phyloP scores from a whole-genome alignment of 2,113 vertebrate genomes.

The Columba janthina region DNA sequence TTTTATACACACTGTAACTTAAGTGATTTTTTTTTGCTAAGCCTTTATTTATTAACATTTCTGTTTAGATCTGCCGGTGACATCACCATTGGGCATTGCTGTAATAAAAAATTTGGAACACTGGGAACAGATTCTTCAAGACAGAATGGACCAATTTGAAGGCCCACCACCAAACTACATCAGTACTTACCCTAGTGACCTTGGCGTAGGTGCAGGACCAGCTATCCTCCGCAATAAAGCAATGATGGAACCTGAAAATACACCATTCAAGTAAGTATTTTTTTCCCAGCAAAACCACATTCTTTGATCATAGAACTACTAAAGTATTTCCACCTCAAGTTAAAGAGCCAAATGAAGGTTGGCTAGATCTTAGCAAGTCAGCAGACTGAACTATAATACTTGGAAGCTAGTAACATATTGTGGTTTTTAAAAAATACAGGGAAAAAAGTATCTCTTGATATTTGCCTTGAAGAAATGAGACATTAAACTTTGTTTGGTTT shows the following conservation, averaged over 20 bases:
- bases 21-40: background rate
- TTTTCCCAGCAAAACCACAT: background rate
- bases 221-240: constrained; percentile 93
- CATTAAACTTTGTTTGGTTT: background rate
- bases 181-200: constrained; percentile 88
- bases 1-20: background rate
- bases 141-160: constrained; percentile 93
- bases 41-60: constrained; percentile 1
- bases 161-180: constrained; percentile 96
- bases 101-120: constrained; percentile 94
- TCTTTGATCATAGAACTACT: background rate
- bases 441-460: background rate
- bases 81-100: constrained; percentile 89
- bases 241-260: constrained; percentile 98
- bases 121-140: constrained; percentile 94
- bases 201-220: constrained; percentile 84
- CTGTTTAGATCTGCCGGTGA: constrained; percentile 90
- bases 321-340: background rate
- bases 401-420: background rate
- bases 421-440: background rate
- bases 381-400: background rate
- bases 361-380: background rate
- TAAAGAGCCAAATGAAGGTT: background rate
- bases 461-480: background rate
- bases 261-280: constrained; percentile 91